A percentile compares a stretch with the other conserved stretches of the same genome.
Conservation (phyloP, 2,888 invertebrate genomes). For the Horisme vitalbata region DNA sequence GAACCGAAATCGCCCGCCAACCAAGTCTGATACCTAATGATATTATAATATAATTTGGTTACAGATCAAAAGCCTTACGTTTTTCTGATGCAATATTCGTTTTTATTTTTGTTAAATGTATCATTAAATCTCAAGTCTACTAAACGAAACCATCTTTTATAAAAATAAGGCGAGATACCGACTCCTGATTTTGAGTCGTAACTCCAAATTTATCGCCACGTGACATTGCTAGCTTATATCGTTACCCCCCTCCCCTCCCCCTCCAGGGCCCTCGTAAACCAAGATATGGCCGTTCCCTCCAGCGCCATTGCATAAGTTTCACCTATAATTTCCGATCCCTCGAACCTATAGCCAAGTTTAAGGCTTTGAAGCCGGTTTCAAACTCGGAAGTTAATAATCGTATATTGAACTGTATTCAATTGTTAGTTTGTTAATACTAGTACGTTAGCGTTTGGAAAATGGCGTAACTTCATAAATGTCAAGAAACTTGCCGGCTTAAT, state of each 20-base stretch:
- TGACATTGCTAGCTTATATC: constrained; percentile 47
- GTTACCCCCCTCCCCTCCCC: constrained; percentile 18
- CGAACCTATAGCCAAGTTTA: constrained; percentile 37
- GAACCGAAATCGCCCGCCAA: no score
- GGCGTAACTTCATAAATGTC: constrained; percentile 2
- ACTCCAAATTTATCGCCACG: constrained; percentile 60
- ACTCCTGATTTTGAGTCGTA: constrained; percentile 48
- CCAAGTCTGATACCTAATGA: no score
- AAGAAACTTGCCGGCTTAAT: background rate
- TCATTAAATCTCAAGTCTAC: background rate
- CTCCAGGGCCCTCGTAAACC: constrained; percentile 38
- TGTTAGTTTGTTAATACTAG: constrained; percentile 20
- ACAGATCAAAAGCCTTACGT: no score
- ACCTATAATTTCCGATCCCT: constrained; percentile 55
- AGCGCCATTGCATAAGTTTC: constrained; percentile 55
- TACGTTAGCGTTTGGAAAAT: constrained; percentile 2
- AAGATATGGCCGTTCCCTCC: constrained; percentile 44
- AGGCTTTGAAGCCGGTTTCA: constrained; percentile 26
- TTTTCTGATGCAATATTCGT: no score
- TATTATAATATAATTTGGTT: no score
- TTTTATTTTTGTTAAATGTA: no score
- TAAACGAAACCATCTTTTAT: constrained; percentile 22
- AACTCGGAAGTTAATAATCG: constrained; percentile 30
- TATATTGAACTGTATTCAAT: constrained; percentile 31
- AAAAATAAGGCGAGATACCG: constrained; percentile 37